Percentiles rank a stretch among this genome's conserved stretches.
Evolutionary conservation across 2,113 vertebrate genomes (phyloP).

Genomic region (Alexandromys fortis): DNA sequence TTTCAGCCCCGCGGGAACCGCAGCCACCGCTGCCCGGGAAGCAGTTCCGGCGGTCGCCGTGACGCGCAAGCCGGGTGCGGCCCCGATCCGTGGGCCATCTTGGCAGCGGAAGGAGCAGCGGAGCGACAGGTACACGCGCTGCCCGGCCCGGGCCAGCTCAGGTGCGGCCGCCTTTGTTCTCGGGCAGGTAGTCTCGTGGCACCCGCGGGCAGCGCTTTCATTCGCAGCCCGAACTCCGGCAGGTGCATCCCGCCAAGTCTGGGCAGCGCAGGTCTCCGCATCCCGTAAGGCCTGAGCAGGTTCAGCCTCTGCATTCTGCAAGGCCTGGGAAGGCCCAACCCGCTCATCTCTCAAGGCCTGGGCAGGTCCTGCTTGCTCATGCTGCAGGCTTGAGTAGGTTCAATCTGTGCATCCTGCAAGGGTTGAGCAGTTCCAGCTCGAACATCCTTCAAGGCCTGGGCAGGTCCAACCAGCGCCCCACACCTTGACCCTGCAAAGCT

Average conservation of each 20-base stretch:
- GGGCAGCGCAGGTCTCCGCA: neutral
- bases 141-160: neutral
- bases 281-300: neutral
- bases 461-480: neutral
- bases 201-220: no score
- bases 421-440: neutral
- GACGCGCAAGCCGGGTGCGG: slow-evolving; percentile 46
- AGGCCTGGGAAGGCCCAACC: neutral
- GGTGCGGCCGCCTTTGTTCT: slow-evolving; percentile 34
- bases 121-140: slow-evolving; percentile 62
- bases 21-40: slow-evolving; percentile 28
- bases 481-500: neutral
- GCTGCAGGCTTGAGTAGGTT: neutral
- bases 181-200: neutral
- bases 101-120: slow-evolving; percentile 24
- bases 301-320: neutral
- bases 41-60: slow-evolving; percentile 52
- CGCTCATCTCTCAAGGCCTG: neutral
- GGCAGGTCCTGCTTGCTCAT: neutral
- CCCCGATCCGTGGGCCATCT: slow-evolving; percentile 2
- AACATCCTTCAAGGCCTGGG: neutral
- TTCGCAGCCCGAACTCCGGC: neutral
- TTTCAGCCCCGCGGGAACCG: neutral
- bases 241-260: neutral
- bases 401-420: neutral